A percentile compares a stretch with the other conserved stretches of the same genome.
phyloP scores from a whole-genome alignment of 2,113 vertebrate species.

The Hemiscyllium ocellatum region DNA sequence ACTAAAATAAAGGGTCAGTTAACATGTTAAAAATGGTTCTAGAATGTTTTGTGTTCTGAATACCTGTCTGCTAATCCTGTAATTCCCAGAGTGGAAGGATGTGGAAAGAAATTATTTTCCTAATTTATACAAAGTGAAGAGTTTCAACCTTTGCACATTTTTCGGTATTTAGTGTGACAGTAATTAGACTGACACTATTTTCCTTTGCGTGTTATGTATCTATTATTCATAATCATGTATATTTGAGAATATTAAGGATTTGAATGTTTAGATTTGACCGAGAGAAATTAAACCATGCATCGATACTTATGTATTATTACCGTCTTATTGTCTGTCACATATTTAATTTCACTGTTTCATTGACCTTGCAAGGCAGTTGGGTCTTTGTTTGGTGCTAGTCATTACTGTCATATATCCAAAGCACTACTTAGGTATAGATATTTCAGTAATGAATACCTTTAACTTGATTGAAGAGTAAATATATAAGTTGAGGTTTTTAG shows the following conservation, averaged over 20 bases:
- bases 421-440: slow-evolving; percentile 35
- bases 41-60: background rate
- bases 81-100: background rate
- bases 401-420: background rate
- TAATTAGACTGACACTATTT: background rate
- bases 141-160: background rate
- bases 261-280: background rate
- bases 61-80: background rate
- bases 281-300: background rate
- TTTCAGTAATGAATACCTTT: slow-evolving; percentile 37
- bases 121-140: background rate
- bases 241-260: background rate
- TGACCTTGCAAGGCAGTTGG: background rate
- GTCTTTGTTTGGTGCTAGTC: background rate
- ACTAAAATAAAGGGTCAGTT: background rate
- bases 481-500: slow-evolving; percentile 43
- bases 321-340: background rate
- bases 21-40: background rate
- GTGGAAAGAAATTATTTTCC: background rate
- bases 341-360: background rate
- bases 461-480: slow-evolving; percentile 40
- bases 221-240: background rate
- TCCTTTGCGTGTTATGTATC: background rate
- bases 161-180: background rate
- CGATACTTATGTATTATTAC: background rate